Base-by-base conservation (phyloP, 2,888 invertebrate genomes). In the Sceliomorpha sp. region DNA sequence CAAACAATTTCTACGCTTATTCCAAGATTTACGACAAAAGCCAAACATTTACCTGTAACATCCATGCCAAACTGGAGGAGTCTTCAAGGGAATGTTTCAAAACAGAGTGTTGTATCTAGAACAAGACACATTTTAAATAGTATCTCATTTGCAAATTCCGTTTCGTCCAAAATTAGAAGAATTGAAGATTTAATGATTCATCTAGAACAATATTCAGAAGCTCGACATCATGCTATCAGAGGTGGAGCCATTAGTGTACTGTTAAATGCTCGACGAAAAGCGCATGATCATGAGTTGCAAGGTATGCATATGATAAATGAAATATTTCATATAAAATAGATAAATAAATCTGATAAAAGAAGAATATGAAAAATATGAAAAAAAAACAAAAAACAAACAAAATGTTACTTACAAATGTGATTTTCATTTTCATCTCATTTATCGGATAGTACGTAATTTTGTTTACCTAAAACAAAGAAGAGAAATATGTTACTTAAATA, bases 141-240 rank as follows among this genome's bases (percentile, higher is more conserved):
- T n/a, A 89, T 94, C 45, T 87, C 89, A 26, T 88, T 89, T 5
- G 92, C 93, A 0, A 90, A 91, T 78, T 90, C 90, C 1, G 87
- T 89, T 8, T 89, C 90, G 10, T 92, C 93, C 1, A 91, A 90
- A 71, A 86, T 91, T 68, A 89, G 90, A 45, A 90, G 94, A 75
- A 87, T 94, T 0, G 93, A 94, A 79, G 93, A 94, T 77, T 90
- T 96, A 39, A 91, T 94, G 31, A 88, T 89, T 0, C 95, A 96
- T 83, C 88, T 96, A n/a, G 90, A 92, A 72, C 91, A 92, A 75
- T 94, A 93, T 88, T 94, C 95, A 0, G 93, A 94, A 78, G 92
- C 94, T 1, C 90, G 93, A 76, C 92, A 92, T 82, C 90, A 92
- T 70, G 94, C 95, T 71, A 91, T 94, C 37, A 94, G 94, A 92